Evolutionary conservation across 2,888 invertebrate genomes (phyloP), one percentile per base, ranked within the genome.

Genomic region (Argyresthia goedartella): DNA sequence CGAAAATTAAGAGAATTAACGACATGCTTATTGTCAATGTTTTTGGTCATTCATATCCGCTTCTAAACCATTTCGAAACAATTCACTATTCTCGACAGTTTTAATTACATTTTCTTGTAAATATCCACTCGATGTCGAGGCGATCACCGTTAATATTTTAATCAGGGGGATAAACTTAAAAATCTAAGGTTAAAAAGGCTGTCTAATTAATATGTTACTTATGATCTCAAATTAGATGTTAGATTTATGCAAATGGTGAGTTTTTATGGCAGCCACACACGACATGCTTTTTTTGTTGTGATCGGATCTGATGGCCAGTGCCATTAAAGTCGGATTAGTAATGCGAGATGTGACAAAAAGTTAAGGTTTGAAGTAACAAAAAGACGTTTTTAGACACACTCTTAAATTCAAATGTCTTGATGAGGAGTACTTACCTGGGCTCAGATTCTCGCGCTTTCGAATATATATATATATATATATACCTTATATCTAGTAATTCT

Each of bases 291-390:
- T 71, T 64, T 69, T 69, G 68, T 64, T 66, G 76, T 72, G 75
- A 80, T 64, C 63, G 62, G 70, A 77, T 69, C 59, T 63, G 63
- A 46, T 54, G 49, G 56, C 56, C 54, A 56, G 53, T 62, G 63
- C 69, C 69, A 77, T 78, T 75, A 76, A 73, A 67, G 68, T 73
- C 69, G 71, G 68, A 76, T 79, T 76, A 76, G 78, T 76, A 74
- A 79, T 73, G 68, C 62, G 70, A 81, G 71, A 75, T 66, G 65
- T 65, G 64, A 69, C 64, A 65, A 61, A 68, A 69, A 66, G 68
- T 69, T 61, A 61, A 41, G 41, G 47, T 52, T 16, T 47, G 25
- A 33, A 33, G 53, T 55, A 67, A 62, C 60, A 63, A 70, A 63
- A 62, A 63, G 60, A 62, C 25, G 35, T 34, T 10, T 58, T 56